phyloP scores from a whole-genome alignment of 2,113 vertebrate genomes.

The Apistogramma diplotaenia region DNA sequence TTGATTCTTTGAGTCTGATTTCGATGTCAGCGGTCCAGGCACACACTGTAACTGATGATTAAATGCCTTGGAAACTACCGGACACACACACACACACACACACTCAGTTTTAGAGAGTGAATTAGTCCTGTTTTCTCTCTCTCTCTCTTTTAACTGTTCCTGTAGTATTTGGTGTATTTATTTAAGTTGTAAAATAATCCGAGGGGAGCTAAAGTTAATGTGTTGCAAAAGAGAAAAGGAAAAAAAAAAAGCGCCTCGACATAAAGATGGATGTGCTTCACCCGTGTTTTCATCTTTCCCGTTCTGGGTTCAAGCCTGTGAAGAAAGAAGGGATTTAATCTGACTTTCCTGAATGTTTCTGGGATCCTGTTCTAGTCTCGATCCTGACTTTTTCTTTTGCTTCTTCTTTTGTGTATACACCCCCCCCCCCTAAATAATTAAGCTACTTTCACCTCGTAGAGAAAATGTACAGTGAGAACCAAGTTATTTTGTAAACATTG shows the following conservation, averaged over 20 bases:
- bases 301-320: background rate
- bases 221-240: constrained; percentile 5
- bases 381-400: background rate
- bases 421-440: background rate
- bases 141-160: background rate
- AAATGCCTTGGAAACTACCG: constrained; percentile 15
- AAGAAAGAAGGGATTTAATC: background rate
- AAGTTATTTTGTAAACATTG: constrained; percentile 65
- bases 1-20: background rate
- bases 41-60: background rate
- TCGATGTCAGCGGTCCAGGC: background rate
- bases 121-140: background rate
- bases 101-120: constrained; percentile 37
- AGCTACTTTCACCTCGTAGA: background rate
- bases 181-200: constrained; percentile 55
- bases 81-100: background rate
- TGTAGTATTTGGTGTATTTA: constrained; percentile 57
- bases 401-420: background rate
- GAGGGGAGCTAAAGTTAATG: constrained; percentile 51
- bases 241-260: constrained; percentile 9
- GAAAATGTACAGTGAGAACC: constrained; percentile 52
- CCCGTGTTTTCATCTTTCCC: background rate
- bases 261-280: constrained; percentile 57
- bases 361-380: background rate
- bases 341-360: constrained; percentile 39